phyloP scores from a whole-genome alignment of 2,888 invertebrate genomes.

The Rosalia funebris region DNA sequence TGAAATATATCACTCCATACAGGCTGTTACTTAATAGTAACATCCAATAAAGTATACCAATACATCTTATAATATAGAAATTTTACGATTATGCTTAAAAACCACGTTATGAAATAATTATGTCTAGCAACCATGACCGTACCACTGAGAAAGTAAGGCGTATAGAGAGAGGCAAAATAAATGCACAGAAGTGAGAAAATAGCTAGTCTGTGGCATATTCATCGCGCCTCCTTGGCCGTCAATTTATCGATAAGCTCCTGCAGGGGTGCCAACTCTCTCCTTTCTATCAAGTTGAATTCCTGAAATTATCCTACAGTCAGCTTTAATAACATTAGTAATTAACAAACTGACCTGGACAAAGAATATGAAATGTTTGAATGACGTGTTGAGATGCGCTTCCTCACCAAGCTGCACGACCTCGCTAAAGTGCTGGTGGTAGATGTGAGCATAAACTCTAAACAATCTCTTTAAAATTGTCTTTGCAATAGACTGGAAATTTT shows the following conservation, averaged over 20 bases:
- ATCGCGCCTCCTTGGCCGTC: conserved; percentile 89
- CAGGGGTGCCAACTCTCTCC: conserved; percentile 94
- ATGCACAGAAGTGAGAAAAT: conserved; percentile 22
- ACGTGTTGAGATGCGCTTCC: conserved; percentile 98
- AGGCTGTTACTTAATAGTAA: too few species aligned
- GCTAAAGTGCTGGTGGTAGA: conserved; percentile 99
- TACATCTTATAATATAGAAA: not conserved
- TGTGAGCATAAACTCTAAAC: conserved; percentile 99
- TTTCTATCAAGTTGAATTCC: conserved; percentile 97
- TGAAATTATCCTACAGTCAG: conserved; percentile 65
- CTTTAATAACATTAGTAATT: conserved; percentile 14
- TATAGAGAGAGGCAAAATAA: conserved; percentile 24
- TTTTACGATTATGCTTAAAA: not conserved
- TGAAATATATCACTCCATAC: too few species aligned
- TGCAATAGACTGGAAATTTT: conserved; percentile 95
- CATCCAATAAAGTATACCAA: not conserved
- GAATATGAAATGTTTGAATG: conserved; percentile 95
- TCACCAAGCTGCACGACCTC: conserved; percentile 98
- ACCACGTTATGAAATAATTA: not conserved
- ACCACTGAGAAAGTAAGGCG: conserved; percentile 17
- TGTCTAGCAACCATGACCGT: conserved; percentile 8
- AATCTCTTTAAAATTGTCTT: conserved; percentile 98
- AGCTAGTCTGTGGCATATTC: conserved; percentile 59
- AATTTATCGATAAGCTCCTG: conserved; percentile 97
- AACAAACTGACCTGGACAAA: conserved; percentile 40